Evolutionary conservation across 2,888 invertebrate genomes (phyloP), one percentile per base, ranked within the genome.

Genomic region (Megalurothrips usitatus): DNA sequence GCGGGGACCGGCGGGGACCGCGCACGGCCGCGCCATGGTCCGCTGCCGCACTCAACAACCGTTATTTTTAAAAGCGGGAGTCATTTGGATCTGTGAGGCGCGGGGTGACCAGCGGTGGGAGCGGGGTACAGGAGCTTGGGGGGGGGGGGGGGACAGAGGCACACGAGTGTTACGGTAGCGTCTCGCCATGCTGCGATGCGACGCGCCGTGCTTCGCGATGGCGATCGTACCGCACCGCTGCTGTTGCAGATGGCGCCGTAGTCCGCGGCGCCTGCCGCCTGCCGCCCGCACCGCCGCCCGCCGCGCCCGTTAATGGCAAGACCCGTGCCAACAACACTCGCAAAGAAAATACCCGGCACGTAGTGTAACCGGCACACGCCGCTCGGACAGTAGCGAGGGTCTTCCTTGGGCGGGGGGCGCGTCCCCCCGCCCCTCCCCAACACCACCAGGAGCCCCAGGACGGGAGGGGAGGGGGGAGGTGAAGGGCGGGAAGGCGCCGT

Each of bases 1-100:
- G 34, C 6, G 2, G 34, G 34, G 34, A n/a, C n/a, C n/a, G 2
- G 34, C 34, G 3, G 34, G 6, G 34, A 2, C 34, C 34, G 6
- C 34, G 34, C 34, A 4, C 6, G 6, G 34, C 34, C 34, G 6
- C 34, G 34, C 34, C 34, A 43, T 43, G 34, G 34, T 43, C 2
- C 34, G 34, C 34, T 43, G 6, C 34, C 34, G 34, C 34, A 43
- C 34, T 43, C 34, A 43, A 43, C 58, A 58, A 58, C 58, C 17
- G 58, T 58, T 58, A 58, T 58, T 58, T 58, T 58, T 58, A 58
- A 58, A 58, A 58, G 58, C 58, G 58, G 58, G 58, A 58, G 58
- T 58, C 58, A 58, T 58, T 58, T 58, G 58, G 58, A 58, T 58
- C 58, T n/a, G 58, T n/a, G 19, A n/a, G 58, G 19, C 12, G 58